Evolutionary conservation across 2,113 vertebrate species (phyloP).

Genomic region (Corythaixoides concolor): DNA sequence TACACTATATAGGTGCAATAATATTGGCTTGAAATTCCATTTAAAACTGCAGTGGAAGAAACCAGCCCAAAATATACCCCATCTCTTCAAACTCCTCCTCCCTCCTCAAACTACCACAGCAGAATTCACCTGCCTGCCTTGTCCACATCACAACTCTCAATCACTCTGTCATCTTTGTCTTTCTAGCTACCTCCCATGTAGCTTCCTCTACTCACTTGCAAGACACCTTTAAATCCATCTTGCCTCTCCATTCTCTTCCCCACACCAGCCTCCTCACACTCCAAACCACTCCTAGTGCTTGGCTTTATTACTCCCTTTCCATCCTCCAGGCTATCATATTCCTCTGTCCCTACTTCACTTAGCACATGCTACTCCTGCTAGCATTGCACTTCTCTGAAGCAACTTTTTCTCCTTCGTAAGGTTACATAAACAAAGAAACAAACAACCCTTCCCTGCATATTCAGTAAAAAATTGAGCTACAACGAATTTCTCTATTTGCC

Average conservation of each 20-base stretch:
- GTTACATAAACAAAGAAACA: neutral
- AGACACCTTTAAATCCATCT: neutral
- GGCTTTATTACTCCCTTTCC: neutral
- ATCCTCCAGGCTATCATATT: neutral
- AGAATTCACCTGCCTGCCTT: neutral
- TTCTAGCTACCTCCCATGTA: neutral
- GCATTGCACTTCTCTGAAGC: neutral
- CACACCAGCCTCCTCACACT: neutral
- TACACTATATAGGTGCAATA: neutral
- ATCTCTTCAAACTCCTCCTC: neutral
- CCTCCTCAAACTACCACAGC: neutral
- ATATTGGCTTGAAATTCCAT: neutral
- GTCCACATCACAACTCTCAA: neutral
- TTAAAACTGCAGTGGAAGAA: neutral
- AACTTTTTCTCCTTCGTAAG: neutral
- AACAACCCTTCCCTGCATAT: neutral
- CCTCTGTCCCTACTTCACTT: neutral
- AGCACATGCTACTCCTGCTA: neutral
- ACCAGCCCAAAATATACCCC: neutral
- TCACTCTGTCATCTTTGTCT: neutral
- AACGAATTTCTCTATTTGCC: neutral
- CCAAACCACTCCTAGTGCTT: neutral
- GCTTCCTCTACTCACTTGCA: neutral
- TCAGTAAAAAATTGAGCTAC: neutral
- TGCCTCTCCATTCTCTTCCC: fast-evolving